phyloP scores from a whole-genome alignment of 2,113 vertebrate species.

The Gymnocephalus cernua region DNA sequence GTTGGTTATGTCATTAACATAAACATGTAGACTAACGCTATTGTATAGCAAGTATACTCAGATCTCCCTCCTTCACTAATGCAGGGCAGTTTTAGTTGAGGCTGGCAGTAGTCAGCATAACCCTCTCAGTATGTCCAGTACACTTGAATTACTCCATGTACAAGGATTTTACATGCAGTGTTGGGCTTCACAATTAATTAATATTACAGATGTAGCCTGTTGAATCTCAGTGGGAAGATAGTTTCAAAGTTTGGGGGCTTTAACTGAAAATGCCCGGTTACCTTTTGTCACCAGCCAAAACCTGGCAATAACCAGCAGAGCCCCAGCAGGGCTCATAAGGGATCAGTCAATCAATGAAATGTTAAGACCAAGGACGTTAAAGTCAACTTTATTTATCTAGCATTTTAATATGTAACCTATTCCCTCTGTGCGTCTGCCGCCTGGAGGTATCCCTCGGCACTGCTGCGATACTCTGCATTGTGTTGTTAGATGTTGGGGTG shows the following conservation, averaged over 20 bases:
- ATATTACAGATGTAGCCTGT: background rate
- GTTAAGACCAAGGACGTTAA: background rate
- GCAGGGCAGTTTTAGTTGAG: background rate
- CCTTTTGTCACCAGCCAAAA: no score
- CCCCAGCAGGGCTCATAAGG: background rate
- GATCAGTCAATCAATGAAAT: background rate
- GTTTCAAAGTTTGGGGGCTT: background rate
- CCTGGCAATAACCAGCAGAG: background rate
- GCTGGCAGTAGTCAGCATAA: background rate
- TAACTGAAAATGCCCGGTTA: no score
- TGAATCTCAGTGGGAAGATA: background rate
- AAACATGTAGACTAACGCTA: background rate
- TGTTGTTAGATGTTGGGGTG: no score
- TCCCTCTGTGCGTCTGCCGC: no score
- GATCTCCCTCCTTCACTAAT: background rate
- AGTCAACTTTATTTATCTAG: no score
- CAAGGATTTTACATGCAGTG: background rate
- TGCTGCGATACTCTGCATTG: no score
- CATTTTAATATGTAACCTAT: no score
- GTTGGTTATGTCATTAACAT: slow-evolving; percentile 8
- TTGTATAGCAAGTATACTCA: background rate
- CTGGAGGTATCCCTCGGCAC: no score
- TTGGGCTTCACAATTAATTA: background rate
- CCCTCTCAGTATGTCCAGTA: background rate
- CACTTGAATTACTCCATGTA: background rate